These are phyloP conservation scores for Bombyx huttoni DNA, from an alignment of 2,888 invertebrate genomes.

Conservation along the genomic window DNA sequence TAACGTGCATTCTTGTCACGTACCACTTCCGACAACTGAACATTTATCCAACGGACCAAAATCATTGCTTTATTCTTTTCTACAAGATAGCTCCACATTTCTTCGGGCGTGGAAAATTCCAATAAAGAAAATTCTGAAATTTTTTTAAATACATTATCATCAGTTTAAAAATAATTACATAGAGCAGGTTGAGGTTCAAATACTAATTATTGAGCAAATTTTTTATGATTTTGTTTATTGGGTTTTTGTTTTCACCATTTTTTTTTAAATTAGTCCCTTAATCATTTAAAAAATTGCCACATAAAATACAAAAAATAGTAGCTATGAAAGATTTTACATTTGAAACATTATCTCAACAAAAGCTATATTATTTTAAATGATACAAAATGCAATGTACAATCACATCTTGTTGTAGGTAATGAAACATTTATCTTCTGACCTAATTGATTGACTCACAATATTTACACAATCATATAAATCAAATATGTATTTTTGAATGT, in stretches of 20 bases:
- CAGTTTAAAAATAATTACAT: no score
- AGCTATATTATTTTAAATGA: no score
- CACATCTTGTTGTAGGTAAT: not conserved
- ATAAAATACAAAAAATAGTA: no score
- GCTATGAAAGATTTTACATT: no score
- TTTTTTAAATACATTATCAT: not conserved
- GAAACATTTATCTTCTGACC: not conserved
- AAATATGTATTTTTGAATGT: not conserved
- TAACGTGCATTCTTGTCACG: slow-evolving; percentile 60
- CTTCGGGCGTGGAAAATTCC: slow-evolving; percentile 59
- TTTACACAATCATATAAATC: not conserved
- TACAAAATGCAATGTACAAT: no score
- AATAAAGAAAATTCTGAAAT: slow-evolving; percentile 67
- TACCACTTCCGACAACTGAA: slow-evolving; percentile 63
- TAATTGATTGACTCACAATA: not conserved
- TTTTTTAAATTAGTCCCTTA: no score
- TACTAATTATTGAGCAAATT: no score
- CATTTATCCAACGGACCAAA: slow-evolving; percentile 74
- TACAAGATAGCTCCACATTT: slow-evolving; percentile 75
- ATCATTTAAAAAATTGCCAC: no score
- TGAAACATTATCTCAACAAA: no score
- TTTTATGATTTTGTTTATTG: no score
- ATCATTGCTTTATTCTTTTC: slow-evolving; percentile 72
- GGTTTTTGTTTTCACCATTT: no score
- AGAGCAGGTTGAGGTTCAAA: no score